Conservation (phyloP, 2,113 vertebrate genomes). For the Platycercus adscitus region DNA sequence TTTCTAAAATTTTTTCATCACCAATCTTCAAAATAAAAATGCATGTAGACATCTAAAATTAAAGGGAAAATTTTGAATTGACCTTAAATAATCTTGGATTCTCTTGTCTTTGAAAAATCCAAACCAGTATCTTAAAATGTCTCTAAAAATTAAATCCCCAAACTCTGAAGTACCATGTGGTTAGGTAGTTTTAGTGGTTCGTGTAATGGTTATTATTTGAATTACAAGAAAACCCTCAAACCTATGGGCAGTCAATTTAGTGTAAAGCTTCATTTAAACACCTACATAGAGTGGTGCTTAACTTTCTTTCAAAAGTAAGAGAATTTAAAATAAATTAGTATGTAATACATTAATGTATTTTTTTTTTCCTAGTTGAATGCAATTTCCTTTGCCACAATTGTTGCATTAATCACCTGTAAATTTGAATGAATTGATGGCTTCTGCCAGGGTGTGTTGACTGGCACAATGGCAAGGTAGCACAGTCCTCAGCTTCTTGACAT, state of each 20-base stretch:
- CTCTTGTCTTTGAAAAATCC: background rate
- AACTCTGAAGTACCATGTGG: background rate
- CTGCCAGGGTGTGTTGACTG: background rate
- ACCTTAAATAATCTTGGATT: background rate
- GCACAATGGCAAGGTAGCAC: background rate
- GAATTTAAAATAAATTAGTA: background rate
- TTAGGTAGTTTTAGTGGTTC: background rate
- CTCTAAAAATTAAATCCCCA: background rate
- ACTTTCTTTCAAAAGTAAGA: background rate
- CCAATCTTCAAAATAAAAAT: background rate
- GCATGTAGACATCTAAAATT: background rate
- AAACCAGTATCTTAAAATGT: background rate
- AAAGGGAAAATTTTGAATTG: background rate
- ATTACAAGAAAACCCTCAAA: background rate
- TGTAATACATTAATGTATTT: fast-evolving
- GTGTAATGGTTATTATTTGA: background rate
- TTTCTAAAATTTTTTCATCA: background rate
- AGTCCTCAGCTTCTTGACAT: background rate
- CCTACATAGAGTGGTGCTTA: background rate
- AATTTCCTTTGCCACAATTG: background rate
- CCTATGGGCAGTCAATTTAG: fast-evolving
- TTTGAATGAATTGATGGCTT: background rate
- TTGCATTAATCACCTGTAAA: background rate
- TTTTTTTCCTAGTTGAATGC: background rate
- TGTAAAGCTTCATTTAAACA: background rate